Conservation (phyloP, 2,113 vertebrate genomes). For the Chloebia gouldiae region DNA sequence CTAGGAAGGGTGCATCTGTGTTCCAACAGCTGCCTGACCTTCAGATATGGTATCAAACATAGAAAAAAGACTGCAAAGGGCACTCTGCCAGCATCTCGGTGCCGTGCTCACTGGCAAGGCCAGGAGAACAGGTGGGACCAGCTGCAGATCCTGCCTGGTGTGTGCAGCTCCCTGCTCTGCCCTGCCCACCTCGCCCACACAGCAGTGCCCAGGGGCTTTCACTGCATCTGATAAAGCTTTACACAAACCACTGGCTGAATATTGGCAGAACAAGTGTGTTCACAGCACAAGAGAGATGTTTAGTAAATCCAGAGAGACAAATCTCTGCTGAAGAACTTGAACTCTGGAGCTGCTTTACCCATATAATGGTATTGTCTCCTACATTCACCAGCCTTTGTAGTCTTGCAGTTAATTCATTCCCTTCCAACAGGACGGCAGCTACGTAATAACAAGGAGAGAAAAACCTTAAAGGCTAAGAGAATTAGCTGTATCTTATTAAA, state of each 20-base stretch:
- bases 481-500: neutral
- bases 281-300: neutral
- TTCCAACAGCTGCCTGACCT: neutral
- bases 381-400: neutral
- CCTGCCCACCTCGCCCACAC: neutral
- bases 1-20: neutral
- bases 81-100: neutral
- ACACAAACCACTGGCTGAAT: neutral
- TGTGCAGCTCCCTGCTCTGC: neutral
- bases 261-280: too few species aligned
- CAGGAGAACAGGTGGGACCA: neutral
- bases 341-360: neutral
- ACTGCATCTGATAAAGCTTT: neutral
- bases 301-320: neutral
- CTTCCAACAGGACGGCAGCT: neutral
- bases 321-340: neutral
- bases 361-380: neutral
- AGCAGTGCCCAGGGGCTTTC: rapidly evolving
- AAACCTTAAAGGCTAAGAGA: neutral
- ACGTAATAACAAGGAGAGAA: neutral
- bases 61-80: neutral
- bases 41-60: neutral
- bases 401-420: neutral
- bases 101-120: neutral
- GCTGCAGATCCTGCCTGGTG: neutral